phyloP scores from a whole-genome alignment of 2,888 invertebrate species.

The Meghimatium bilineatum region DNA sequence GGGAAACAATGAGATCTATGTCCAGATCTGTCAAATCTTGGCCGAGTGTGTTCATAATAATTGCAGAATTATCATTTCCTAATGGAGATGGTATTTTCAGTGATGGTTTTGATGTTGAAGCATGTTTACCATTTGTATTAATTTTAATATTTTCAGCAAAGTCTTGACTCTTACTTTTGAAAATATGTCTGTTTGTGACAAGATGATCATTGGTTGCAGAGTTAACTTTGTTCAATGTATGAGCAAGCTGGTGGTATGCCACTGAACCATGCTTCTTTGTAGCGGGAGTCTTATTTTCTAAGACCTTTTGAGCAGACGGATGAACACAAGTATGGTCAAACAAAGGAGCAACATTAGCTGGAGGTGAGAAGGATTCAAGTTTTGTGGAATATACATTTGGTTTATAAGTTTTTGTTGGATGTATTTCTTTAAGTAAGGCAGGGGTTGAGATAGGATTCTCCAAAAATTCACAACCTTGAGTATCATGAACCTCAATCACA shows the following conservation, averaged over 20 bases:
- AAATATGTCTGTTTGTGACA: background rate
- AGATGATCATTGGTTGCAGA: background rate
- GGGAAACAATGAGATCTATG: conserved; percentile 45
- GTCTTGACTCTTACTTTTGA: background rate
- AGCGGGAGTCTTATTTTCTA: background rate
- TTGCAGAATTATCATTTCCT: conserved; percentile 28
- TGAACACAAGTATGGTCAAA: conserved; percentile 23
- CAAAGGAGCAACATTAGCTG: background rate
- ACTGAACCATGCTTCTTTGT: background rate
- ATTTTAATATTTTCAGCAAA: background rate
- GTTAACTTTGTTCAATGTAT: background rate
- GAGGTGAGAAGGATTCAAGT: background rate
- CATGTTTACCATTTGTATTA: background rate
- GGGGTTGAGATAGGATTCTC: background rate
- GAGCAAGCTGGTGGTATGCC: too few species aligned
- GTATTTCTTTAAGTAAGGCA: conserved; percentile 28
- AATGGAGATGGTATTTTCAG: background rate
- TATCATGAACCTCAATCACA: conserved; percentile 13
- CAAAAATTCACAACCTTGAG: conserved; percentile 32
- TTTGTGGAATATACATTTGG: conserved; percentile 21
- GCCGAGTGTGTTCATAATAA: conserved; percentile 43
- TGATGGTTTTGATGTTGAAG: conserved; percentile 7
- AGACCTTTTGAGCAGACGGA: conserved; percentile 6
- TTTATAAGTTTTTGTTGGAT: conserved; percentile 5
- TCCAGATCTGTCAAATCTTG: conserved; percentile 38